These are phyloP conservation scores for Balearica regulorum DNA, from an alignment of 2,797 vertebrate genomes.

Conservation along the genomic window DNA sequence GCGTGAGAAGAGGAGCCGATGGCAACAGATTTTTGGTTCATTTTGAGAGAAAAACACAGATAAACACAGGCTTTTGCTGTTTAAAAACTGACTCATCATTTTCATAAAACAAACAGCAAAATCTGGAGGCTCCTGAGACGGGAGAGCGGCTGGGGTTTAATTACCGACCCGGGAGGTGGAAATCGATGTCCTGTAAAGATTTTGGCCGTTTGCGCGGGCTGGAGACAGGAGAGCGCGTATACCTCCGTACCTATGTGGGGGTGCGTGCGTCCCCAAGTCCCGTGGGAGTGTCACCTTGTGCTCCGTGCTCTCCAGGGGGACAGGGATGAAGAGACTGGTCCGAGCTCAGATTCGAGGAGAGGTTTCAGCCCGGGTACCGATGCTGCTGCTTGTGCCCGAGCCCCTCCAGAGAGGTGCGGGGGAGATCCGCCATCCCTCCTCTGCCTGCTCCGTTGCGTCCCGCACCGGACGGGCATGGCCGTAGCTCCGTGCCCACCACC, in stretches of 20 bases:
- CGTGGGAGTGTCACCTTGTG: rapidly evolving
- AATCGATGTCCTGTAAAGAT: rapidly evolving
- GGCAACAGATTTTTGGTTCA: conserved; percentile 6
- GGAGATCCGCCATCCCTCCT: too few species aligned
- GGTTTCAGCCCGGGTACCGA: not conserved
- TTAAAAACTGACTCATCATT: conserved; percentile 5
- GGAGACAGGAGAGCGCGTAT: rapidly evolving
- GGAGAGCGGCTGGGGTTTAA: not conserved
- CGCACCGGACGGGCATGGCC: rapidly evolving
- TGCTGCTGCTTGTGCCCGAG: not conserved
- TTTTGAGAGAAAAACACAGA: not conserved
- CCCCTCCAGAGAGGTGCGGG: rapidly evolving
- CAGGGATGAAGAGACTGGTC: rapidly evolving
- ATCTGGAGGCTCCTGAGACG: not conserved
- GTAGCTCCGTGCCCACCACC: rapidly evolving
- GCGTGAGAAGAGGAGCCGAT: not conserved
- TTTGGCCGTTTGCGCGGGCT: not conserved
- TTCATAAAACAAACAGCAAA: not conserved
- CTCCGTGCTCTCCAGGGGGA: rapidly evolving
- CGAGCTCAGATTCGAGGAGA: not conserved
- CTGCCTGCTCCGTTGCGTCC: rapidly evolving
- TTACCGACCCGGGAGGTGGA: not conserved
- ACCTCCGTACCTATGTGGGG: too few species aligned
- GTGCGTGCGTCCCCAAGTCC: rapidly evolving
- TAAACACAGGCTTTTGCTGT: conserved; percentile 41